Conservation (phyloP, 2,113 vertebrate genomes). For the Sander vitreus region DNA sequence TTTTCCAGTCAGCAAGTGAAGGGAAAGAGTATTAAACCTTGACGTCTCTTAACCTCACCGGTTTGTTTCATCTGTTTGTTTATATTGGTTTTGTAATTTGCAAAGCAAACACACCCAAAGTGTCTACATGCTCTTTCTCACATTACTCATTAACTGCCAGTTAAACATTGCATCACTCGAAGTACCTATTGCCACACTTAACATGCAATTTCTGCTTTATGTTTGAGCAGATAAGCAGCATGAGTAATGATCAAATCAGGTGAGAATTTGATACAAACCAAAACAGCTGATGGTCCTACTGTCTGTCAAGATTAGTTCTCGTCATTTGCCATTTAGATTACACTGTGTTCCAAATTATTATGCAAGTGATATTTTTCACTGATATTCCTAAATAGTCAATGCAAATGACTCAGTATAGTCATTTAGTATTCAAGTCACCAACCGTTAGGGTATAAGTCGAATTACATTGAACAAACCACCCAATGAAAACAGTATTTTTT, state of each 20-base stretch:
- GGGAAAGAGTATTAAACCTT: too few relatives aligned
- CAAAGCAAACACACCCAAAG: background rate
- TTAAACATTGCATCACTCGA: background rate
- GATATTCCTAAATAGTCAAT: too few relatives aligned
- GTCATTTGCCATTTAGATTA: background rate
- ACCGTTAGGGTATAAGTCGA: too few relatives aligned
- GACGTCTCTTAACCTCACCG: background rate
- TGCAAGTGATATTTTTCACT: too few relatives aligned
- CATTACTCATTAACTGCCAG: background rate
- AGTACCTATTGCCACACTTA: too few relatives aligned
- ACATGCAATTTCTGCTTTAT: background rate
- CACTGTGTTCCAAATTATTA: too few relatives aligned
- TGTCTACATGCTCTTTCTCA: background rate
- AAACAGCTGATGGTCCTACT: background rate
- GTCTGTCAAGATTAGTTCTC: background rate
- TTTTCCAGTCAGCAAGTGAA: background rate
- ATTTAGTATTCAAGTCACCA: too few relatives aligned
- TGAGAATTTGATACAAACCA: background rate
- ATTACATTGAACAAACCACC: too few relatives aligned
- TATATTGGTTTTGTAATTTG: background rate
- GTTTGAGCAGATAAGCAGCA: background rate
- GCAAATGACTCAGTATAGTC: too few relatives aligned
- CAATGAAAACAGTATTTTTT: too few relatives aligned
- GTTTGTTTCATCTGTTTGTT: background rate
- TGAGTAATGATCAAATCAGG: background rate